Evolutionary conservation across 2,797 vertebrate species (phyloP).

Genomic region (Buceros bicornis): DNA sequence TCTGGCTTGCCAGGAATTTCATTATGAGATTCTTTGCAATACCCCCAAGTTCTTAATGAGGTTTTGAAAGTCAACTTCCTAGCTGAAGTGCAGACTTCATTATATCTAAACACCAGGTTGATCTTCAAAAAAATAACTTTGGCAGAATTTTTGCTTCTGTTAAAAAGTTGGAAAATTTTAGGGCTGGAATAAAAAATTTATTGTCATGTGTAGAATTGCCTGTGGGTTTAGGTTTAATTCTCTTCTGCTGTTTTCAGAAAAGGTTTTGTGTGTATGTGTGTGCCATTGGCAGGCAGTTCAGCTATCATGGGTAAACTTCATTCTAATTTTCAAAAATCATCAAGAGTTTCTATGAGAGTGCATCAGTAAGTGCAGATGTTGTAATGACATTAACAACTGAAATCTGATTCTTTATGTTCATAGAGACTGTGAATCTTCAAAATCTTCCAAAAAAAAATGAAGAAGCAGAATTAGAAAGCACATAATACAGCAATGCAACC

Average conservation of each 20-base stretch:
- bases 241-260: not conserved
- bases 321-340: not conserved
- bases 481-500: not conserved
- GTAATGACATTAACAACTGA: not conserved
- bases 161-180: not conserved
- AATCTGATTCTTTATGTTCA: not conserved
- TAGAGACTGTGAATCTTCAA: not conserved
- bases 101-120: not conserved
- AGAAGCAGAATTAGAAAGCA: not conserved
- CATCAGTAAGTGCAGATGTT: not conserved
- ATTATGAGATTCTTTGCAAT: not conserved
- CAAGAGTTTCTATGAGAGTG: not conserved
- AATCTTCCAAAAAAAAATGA: not conserved
- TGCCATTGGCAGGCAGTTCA: not conserved
- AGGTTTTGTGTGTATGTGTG: not conserved
- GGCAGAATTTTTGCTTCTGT: not conserved
- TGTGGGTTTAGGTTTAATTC: not conserved
- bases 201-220: not conserved
- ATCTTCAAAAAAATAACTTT: not conserved
- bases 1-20: not conserved
- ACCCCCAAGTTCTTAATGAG: fast-evolving
- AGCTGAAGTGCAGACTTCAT: not conserved
- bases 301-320: not conserved
- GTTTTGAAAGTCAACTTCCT: not conserved
- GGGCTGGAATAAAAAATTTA: not conserved